Percentiles rank a stretch among this genome's conserved stretches.
Conservation (phyloP, 2,113 vertebrate species). For the Equus przewalskii region DNA sequence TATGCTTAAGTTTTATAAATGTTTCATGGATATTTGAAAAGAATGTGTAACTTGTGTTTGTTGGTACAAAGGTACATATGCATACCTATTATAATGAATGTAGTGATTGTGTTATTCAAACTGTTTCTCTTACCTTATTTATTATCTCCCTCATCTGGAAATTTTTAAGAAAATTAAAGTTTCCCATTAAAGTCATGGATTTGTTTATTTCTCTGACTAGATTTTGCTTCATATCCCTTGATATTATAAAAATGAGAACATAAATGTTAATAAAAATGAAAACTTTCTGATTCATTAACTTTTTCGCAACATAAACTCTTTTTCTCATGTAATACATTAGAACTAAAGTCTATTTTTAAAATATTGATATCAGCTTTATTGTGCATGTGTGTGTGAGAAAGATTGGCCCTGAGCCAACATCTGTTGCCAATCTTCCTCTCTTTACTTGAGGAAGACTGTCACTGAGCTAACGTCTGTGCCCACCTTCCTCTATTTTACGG, state of each 20-base stretch:
- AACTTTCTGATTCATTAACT: conserved; percentile 8
- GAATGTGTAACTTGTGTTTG: not conserved
- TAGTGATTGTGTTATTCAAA: not conserved
- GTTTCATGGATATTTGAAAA: not conserved
- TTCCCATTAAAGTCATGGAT: not conserved
- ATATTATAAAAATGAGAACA: not conserved
- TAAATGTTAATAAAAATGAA: conserved; percentile 22
- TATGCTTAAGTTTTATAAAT: not conserved
- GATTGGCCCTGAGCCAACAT: too few relatives aligned
- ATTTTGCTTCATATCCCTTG: not conserved
- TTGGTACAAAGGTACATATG: not conserved
- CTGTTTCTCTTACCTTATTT: not conserved
- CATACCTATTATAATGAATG: not conserved
- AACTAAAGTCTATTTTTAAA: not conserved
- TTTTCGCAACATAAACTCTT: conserved; percentile 5
- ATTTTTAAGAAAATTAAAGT: not conserved
- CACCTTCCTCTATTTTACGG: too few relatives aligned
- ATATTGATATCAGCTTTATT: not conserved
- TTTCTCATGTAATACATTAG: not conserved
- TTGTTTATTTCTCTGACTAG: not conserved
- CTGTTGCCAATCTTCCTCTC: too few relatives aligned
- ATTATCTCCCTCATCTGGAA: not conserved
- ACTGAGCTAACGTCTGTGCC: too few relatives aligned
- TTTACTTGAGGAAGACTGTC: too few relatives aligned
- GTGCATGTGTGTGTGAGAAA: too few relatives aligned